A percentile compares a stretch with the other conserved stretches of the same genome.
phyloP scores from a whole-genome alignment of 2,888 invertebrate species.

The Trachelus tabidus region DNA sequence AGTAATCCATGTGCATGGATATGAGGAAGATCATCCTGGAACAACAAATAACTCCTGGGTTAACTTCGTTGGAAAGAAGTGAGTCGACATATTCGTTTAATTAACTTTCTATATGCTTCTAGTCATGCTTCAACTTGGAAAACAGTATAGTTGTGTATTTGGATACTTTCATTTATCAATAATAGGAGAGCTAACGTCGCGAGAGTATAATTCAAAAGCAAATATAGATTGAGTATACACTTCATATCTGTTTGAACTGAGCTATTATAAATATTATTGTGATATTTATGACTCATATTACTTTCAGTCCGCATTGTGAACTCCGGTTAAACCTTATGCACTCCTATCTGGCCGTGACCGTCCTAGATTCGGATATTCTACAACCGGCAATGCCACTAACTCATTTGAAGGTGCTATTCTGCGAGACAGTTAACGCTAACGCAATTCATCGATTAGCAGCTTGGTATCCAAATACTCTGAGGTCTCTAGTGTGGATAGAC shows the following conservation, averaged over 20 bases:
- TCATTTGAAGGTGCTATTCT: slow-evolving; percentile 80
- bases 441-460: slow-evolving; percentile 70
- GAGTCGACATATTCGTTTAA: slow-evolving; percentile 26
- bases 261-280: background rate
- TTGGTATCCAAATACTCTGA: slow-evolving; percentile 69
- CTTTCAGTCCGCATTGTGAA: slow-evolving; percentile 69
- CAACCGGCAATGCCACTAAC: slow-evolving; percentile 78
- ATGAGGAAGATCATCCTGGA: slow-evolving; percentile 73
- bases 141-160: background rate
- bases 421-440: slow-evolving; percentile 71
- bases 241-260: background rate
- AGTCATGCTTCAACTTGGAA: background rate
- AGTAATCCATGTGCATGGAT: slow-evolving; percentile 77
- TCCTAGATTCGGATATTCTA: slow-evolving; percentile 73
- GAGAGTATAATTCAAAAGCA: background rate
- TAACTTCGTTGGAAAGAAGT: slow-evolving; percentile 68
- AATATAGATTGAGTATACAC: background rate
- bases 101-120: background rate
- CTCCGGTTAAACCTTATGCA: slow-evolving; percentile 75
- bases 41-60: slow-evolving; percentile 76
- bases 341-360: slow-evolving; percentile 75
- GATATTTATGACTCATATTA: background rate
- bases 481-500: slow-evolving; percentile 74
- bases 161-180: background rate
- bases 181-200: background rate